Base-by-base conservation (phyloP, 2,113 vertebrate genomes). In the Ailuropoda melanoleuca region DNA sequence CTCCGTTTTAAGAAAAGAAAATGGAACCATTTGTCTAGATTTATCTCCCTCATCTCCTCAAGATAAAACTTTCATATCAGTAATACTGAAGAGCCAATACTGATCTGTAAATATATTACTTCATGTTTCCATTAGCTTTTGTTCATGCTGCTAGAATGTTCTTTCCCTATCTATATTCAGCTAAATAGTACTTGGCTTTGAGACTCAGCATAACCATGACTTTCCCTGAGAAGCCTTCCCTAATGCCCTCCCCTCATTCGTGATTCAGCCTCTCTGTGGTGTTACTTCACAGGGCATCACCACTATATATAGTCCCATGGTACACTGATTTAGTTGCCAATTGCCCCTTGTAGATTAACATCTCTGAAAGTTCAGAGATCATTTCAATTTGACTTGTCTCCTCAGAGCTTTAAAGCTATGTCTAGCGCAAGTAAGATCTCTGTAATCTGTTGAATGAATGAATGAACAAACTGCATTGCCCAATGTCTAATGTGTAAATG, bases 1-100 rank as follows among this genome's bases (percentile, higher is more conserved):
- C 74, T 92, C 62, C 58, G 64, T 62, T 82, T 94, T 77, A 81
- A 82, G 17, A 82, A 94, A 78, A 93, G 24, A 12, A 93, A 82
- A 78, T 60, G 24, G 26, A 83, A 95, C 82, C 5, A 46, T 90
- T 70, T 64, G 8, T 72, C 80, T 37, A 82, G 55, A 81, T 77
- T 88, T 88, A 83, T 23, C 74, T 96, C 58, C 21, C 48, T 19
- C 18, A 6, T 86, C 80, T 37, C 74, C 39, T 90, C 46, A 66
- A 94, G 34, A 78, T 95, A 72, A 93, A 70, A n/a, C 29, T 60
- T 87, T 72, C 46, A 13, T 66, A 85, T 72, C 58, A 62, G 37
- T 62, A 75, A 70, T 50, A 70, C 4, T 50, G 31, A 92, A 77
- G 2, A 81, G 37, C 34, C 77, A 62, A 83, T 58, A 43, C 4